Evolutionary conservation across 2,797 vertebrate genomes (phyloP).

Genomic region (Poeciliopsis paucimaculata): DNA sequence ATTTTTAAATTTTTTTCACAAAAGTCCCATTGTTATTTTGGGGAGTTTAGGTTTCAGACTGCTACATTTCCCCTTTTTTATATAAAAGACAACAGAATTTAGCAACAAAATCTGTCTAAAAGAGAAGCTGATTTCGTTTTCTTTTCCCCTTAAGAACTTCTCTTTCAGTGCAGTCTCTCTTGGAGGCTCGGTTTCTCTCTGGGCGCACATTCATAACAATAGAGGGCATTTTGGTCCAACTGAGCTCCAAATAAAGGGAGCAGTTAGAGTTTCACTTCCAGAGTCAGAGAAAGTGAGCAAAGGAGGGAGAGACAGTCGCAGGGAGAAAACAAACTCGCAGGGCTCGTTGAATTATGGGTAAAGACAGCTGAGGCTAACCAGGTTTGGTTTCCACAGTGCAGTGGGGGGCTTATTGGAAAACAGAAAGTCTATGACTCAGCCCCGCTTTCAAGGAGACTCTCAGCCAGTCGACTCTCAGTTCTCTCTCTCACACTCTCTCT

Average conservation of each 20-base stretch:
- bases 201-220: constrained; percentile 65
- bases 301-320: constrained; percentile 38
- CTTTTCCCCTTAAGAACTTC: constrained; percentile 46
- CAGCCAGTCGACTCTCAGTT: constrained; percentile 54
- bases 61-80: neutral
- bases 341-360: constrained; percentile 81
- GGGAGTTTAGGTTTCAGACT: neutral
- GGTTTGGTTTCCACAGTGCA: constrained; percentile 76
- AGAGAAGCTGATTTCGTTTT: constrained; percentile 43
- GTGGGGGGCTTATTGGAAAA: constrained; percentile 79
- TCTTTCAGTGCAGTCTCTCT: constrained; percentile 48
- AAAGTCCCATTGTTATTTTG: neutral
- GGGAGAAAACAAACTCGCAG: constrained; percentile 75
- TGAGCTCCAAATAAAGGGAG: constrained; percentile 73
- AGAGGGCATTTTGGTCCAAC: constrained; percentile 74
- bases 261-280: constrained; percentile 77
- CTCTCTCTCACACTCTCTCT: neutral
- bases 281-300: constrained; percentile 50
- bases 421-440: constrained; percentile 76
- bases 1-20: neutral
- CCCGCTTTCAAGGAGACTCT: constrained; percentile 68
- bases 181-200: constrained; percentile 44
- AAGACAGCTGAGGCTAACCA: constrained; percentile 82
- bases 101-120: constrained; percentile 42
- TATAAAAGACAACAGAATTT: constrained; percentile 29